Evolutionary conservation across 2,888 invertebrate species (phyloP).

Genomic region (Oxystoma pomonae): DNA sequence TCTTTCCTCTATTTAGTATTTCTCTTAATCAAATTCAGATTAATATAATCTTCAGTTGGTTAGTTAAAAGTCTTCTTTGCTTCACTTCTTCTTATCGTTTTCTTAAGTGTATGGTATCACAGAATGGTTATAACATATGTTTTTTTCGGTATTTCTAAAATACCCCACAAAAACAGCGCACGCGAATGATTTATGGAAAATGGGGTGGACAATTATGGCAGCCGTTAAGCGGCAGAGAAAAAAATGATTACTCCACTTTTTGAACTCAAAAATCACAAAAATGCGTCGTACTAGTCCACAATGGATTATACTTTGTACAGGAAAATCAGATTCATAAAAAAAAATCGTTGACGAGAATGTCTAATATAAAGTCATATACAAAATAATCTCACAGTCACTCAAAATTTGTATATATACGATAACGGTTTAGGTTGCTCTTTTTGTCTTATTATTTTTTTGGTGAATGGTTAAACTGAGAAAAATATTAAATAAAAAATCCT

Average conservation of each 20-base stretch:
- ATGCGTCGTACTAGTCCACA: slow-evolving; percentile 31
- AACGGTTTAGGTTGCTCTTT: neutral
- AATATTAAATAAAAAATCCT: slow-evolving; percentile 58
- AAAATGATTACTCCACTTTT: slow-evolving; percentile 19
- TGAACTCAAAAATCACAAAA: slow-evolving; percentile 31
- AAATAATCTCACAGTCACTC: slow-evolving; percentile 48
- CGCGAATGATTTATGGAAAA: slow-evolving; percentile 12
- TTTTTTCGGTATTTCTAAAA: slow-evolving; percentile 23
- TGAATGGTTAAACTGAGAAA: slow-evolving; percentile 40
- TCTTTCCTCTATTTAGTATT: slow-evolving; percentile 26
- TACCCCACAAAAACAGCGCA: slow-evolving; percentile 21
- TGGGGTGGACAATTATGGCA: slow-evolving; percentile 33
- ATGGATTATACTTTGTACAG: slow-evolving; percentile 21
- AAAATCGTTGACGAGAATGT: slow-evolving; percentile 29
- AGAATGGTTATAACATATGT: slow-evolving; percentile 51
- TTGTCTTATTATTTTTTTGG: slow-evolving; percentile 10
- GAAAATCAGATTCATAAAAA: slow-evolving; percentile 13
- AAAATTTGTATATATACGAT: slow-evolving; percentile 40
- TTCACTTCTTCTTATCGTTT: slow-evolving; percentile 42
- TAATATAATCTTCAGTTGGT: neutral
- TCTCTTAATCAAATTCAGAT: neutral
- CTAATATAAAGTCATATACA: slow-evolving; percentile 31
- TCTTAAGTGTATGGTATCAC: slow-evolving; percentile 56
- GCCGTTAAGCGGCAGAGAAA: slow-evolving; percentile 34
- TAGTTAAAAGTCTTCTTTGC: slow-evolving; percentile 26